A percentile compares a stretch with the other conserved stretches of the same genome.
phyloP scores from a whole-genome alignment of 2,797 vertebrate genomes.

The Brachymystax lenok region DNA sequence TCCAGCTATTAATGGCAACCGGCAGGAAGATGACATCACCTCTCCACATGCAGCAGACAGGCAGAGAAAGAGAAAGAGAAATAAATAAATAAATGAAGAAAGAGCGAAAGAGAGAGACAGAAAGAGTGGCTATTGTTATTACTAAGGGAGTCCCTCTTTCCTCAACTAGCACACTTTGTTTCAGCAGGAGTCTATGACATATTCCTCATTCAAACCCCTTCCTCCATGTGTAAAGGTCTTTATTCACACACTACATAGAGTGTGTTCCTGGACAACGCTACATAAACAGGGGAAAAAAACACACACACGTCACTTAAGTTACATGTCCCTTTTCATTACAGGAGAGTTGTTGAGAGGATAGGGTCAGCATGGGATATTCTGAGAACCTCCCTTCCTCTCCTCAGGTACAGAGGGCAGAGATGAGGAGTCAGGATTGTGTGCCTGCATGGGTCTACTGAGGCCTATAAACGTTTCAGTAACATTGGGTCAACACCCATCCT shows the following conservation, averaged over 20 bases:
- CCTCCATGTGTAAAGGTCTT: constrained; percentile 20
- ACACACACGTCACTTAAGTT: constrained; percentile 52
- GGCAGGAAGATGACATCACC: constrained; percentile 76
- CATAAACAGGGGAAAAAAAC: constrained; percentile 60
- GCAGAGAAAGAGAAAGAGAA: constrained; percentile 10
- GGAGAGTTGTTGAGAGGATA: constrained; percentile 65
- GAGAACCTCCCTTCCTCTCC: constrained; percentile 15
- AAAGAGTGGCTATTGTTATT: constrained; percentile 1
- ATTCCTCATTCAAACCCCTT: constrained; percentile 18
- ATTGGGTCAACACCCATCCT: constrained; percentile 58
- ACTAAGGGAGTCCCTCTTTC: constrained; percentile 17
- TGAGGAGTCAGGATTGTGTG: constrained; percentile 43
- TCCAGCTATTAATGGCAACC: constrained; percentile 74
- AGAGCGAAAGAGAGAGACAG: constrained; percentile 3
- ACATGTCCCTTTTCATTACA: constrained; percentile 60
- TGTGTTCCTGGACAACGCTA: constrained; percentile 59
- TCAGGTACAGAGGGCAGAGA: constrained; percentile 25
- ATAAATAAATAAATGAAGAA: neutral
- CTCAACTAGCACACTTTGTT: constrained; percentile 22
- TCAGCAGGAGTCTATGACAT: constrained; percentile 38
- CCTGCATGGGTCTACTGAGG: constrained; percentile 29
- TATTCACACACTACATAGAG: constrained; percentile 14
- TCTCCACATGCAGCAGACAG: constrained; percentile 57
- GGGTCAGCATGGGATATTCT: constrained; percentile 54
- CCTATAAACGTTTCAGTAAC: constrained; percentile 41